Evolutionary conservation across 2,797 vertebrate species (phyloP).

Genomic region (Malacoctenus gilli): DNA sequence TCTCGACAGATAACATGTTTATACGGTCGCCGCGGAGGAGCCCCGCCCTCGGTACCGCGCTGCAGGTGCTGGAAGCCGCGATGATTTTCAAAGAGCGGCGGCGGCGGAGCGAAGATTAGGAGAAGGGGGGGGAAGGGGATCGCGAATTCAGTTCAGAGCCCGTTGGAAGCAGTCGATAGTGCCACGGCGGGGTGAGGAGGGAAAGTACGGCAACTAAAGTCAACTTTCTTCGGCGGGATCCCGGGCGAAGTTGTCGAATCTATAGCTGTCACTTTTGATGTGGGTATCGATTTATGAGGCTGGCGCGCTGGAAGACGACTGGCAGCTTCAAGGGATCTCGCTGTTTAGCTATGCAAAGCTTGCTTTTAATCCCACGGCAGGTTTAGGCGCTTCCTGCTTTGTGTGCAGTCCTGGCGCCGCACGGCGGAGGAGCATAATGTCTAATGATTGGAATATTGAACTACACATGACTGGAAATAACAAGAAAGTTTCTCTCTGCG

Average conservation of each 20-base stretch:
- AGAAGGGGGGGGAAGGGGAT: no score
- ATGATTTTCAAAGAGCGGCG: constrained; percentile 61
- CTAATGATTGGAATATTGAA: constrained; percentile 79
- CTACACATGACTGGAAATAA: constrained; percentile 73
- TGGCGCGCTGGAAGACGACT: constrained; percentile 67
- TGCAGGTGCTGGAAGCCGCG: constrained; percentile 53
- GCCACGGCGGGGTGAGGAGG: constrained; percentile 37
- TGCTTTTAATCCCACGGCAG: constrained; percentile 78
- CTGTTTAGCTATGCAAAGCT: constrained; percentile 82
- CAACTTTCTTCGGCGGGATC: constrained; percentile 62
- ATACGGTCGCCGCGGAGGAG: constrained; percentile 61
- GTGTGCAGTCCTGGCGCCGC: constrained; percentile 72
- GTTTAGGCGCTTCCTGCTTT: constrained; percentile 73
- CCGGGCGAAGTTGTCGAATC: constrained; percentile 66
- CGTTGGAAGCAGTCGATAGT: constrained; percentile 50
- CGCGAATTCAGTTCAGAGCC: constrained; percentile 50
- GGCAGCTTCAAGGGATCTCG: constrained; percentile 70
- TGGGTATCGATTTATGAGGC: constrained; percentile 76
- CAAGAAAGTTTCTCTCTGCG: constrained; percentile 58
- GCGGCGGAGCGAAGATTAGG: constrained; percentile 49
- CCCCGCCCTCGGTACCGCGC: constrained; percentile 14
- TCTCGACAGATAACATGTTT: constrained; percentile 70
- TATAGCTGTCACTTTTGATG: constrained; percentile 79
- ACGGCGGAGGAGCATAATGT: constrained; percentile 69
- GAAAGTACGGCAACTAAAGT: constrained; percentile 52